Evolutionary conservation across 2,113 vertebrate species (phyloP).

Genomic region (Clarias magur): DNA sequence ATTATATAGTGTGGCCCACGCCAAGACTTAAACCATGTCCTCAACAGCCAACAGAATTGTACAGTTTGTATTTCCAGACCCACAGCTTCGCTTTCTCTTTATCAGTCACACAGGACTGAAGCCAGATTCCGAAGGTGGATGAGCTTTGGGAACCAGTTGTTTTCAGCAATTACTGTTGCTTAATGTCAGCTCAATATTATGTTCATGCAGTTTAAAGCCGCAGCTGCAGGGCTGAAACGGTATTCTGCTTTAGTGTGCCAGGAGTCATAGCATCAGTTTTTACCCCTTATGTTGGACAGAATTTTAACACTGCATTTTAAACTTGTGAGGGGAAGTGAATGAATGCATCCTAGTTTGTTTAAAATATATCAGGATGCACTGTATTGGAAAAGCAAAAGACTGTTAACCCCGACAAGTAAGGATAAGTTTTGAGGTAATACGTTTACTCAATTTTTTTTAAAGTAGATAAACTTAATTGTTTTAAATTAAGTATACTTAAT

Average conservation of each 20-base stretch:
- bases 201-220: background rate
- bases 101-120: background rate
- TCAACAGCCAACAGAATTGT: conserved; percentile 9
- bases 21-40: conserved; percentile 17
- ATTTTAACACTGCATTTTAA: background rate
- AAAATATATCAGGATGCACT: background rate
- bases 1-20: conserved; percentile 33
- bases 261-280: background rate
- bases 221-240: background rate
- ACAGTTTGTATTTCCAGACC: background rate
- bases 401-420: background rate
- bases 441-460: too few species aligned
- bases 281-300: background rate
- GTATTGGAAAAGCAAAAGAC: background rate
- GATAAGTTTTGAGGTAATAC: too few species aligned
- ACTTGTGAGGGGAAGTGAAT: background rate
- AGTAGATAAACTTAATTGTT: too few species aligned
- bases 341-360: background rate
- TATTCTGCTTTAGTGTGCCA: background rate
- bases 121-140: conserved; percentile 24
- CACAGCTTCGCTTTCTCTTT: background rate
- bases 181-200: background rate
- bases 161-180: background rate
- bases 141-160: conserved; percentile 10
- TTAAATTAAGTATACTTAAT: too few species aligned